Evolutionary conservation across 2,797 vertebrate genomes (phyloP), one percentile per base, ranked within the genome.

Genomic region (Perodicticus potto): DNA sequence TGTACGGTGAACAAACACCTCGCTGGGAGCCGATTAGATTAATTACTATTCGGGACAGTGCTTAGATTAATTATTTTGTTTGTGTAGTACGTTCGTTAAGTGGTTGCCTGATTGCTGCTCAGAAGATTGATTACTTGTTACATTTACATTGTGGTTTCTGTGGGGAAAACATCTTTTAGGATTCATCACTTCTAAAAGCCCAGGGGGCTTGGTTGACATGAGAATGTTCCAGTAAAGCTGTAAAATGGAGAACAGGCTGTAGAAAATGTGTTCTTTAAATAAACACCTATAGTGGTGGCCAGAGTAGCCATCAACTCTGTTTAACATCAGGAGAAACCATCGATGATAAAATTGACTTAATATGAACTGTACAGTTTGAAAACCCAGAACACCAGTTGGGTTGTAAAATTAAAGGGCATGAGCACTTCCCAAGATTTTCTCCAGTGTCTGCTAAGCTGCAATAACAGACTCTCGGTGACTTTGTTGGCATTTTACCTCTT

Each of bases 41-140:
- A 98, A 98, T 98, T 98, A 97, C 97, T 97, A 98, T 98, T 98
- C 97, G 93, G 98, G 98, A 97, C 98, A 97, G 94, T 94, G 97
- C 98, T 97, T 85, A 97, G 97, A 98, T 98, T 98, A 99, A 98
- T 99, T 98, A 98, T 98, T 98, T 97, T 98, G 98, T 98, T 98
- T 98, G 97, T 98, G 96, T 97, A 97, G 97, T 93, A 91, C 98
- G 97, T 98, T 98, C 14, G 0, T 98, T 98, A 98, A 98, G 98
- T 98, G 98, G 96, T 97, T 98, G 98, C 97, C 98, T 98, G 98
- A 98, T 98, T 98, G 98, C 98, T 97, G 93, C 97, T 97, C 94
- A 9, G 86, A 98, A 98, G 98, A 98, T 97, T 98, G 98, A 99
- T 98, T 97, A 95, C 98, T 98, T 98, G 95, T 98, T 98, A 96